Evolutionary conservation across 1,140 invertebrate genomes (phyloP).

Genomic region (Aphis gossypii): DNA sequence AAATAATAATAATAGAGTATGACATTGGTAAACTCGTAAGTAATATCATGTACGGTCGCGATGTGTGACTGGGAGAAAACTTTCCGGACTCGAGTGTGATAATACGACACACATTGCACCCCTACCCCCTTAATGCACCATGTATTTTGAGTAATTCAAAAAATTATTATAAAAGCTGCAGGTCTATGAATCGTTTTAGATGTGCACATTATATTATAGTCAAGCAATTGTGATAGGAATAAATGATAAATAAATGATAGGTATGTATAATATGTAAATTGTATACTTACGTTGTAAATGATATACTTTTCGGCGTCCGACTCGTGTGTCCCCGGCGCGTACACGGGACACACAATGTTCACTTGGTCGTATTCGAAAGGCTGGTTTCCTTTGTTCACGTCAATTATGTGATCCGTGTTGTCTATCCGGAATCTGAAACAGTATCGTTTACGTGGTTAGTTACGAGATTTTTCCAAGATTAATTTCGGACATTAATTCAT

Average conservation of each 20-base stretch:
- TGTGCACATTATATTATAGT: no score
- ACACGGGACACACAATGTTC: slow-evolving; percentile 94
- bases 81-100: neutral
- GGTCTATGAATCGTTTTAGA: neutral
- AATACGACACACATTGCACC: neutral
- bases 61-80: neutral
- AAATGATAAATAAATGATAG: neutral
- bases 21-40: no score
- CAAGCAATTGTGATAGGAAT: no score
- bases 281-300: slow-evolving; percentile 86
- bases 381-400: slow-evolving; percentile 92
- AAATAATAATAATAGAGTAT: slow-evolving; percentile 10
- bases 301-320: slow-evolving; percentile 94
- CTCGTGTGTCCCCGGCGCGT: slow-evolving; percentile 83
- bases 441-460: slow-evolving; percentile 60
- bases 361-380: slow-evolving; percentile 95
- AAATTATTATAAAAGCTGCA: neutral
- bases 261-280: neutral
- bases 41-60: no score
- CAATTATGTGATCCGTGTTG: slow-evolving; percentile 96
- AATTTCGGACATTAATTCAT: neutral
- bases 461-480: neutral
- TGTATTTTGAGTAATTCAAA: neutral
- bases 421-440: slow-evolving; percentile 92
- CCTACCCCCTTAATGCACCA: neutral